These are phyloP conservation scores for Danio rerio DNA, from an alignment of 2,113 vertebrate genomes.

Conservation along the genomic window DNA sequence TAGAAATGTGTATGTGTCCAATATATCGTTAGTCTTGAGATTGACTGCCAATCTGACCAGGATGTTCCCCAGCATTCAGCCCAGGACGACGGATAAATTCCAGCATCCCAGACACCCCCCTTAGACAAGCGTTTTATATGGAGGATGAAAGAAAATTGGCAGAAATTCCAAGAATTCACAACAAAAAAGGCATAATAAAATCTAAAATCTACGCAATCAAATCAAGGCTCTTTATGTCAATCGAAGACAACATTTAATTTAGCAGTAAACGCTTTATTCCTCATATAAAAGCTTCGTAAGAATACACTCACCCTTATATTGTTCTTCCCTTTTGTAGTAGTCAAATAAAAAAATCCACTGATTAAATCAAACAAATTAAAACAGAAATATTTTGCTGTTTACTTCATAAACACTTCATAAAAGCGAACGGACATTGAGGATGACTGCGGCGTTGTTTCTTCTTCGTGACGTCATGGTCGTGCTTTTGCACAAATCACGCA, in stretches of 20 bases:
- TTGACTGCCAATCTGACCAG: not conserved
- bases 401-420: not conserved
- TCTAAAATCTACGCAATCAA: not conserved
- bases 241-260: not conserved
- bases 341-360: not conserved
- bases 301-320: conserved; percentile 5
- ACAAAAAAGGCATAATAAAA: not conserved
- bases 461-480: not conserved
- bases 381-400: not conserved
- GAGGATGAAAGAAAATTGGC: not conserved
- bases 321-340: not conserved
- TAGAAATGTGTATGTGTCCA: too few species aligned
- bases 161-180: not conserved
- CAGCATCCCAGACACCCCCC: not conserved
- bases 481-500: too few species aligned
- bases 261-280: not conserved
- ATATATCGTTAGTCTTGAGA: not conserved
- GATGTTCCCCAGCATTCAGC: not conserved
- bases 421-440: not conserved
- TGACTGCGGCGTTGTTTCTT: not conserved
- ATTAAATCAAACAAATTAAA: not conserved
- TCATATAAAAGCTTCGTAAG: not conserved
- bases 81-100: not conserved
- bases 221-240: not conserved
- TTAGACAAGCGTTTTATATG: not conserved